Percentiles rank a stretch among this genome's conserved stretches.
Evolutionary conservation across 2,113 vertebrate genomes (phyloP).

Genomic region (Muntiacus reevesi): DNA sequence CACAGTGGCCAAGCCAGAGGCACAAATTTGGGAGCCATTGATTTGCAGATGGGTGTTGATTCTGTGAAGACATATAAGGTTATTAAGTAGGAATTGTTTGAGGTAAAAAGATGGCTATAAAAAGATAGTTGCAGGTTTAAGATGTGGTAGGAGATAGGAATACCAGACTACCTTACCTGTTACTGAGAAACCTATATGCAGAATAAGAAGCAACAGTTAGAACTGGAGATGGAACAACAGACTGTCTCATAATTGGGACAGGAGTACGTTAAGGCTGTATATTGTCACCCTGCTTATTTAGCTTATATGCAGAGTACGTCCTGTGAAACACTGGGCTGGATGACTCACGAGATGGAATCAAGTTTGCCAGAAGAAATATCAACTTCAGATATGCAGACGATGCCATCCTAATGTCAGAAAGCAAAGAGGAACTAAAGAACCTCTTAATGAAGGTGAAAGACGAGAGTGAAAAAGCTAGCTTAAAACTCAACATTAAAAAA

Average conservation of each 20-base stretch:
- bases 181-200: background rate
- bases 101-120: background rate
- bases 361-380: background rate
- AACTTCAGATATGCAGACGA: background rate
- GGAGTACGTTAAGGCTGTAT: background rate
- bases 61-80: background rate
- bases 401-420: background rate
- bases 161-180: background rate
- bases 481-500: background rate
- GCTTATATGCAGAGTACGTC: background rate
- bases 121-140: background rate
- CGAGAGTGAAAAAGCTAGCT: background rate
- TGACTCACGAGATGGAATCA: background rate
- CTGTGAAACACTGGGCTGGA: background rate
- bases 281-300: background rate
- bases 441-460: background rate
- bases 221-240: background rate
- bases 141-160: background rate
- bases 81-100: background rate
- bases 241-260: background rate
- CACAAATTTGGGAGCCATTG: background rate
- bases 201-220: background rate
- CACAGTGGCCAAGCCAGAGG: background rate
- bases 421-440: background rate
- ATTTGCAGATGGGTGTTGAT: background rate